Evolutionary conservation across 2,113 vertebrate species (phyloP), one percentile per base, ranked within the genome.

Genomic region (Ailuropoda melanoleuca): DNA sequence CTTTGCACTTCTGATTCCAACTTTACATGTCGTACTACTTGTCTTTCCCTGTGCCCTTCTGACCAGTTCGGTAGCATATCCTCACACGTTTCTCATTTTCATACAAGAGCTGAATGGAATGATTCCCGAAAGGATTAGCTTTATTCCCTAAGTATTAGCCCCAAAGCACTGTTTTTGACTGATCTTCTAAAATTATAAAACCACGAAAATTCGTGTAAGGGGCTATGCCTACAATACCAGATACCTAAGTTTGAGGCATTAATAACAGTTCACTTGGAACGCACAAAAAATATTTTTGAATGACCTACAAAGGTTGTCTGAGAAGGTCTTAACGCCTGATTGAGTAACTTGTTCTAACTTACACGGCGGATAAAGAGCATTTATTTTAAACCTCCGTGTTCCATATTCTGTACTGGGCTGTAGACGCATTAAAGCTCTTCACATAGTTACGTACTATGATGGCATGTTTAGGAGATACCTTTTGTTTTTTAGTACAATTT

Each of bases 261-360:
- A 37, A 53, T 68, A 92, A 64, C 46, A 82, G 53, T 93, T 96
- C 66, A 92, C 23, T 95, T 93, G 88, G 24, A 90, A 82, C 55
- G 80, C 21, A 50, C 74, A 24, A 48, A 19, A 18, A 29, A 72
- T 97, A n/a, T 10, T 15, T 92, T 92, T 1, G 83, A 97, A 93
- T 98, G 97, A 98, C 98, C 96, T 98, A 95, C 96, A 97, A 98
- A 98, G 84, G 86, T 93, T 97, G 62, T 96, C 97, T 95, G 97
- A 89, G 94, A 95, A 93, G 80, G 96, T 98, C 93, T 97, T 88
- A 91, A 83, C 97, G 93, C 93, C 43, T 98, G 98, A 96, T 88
- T 93, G 90, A 95, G 48, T 88, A 93, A 66, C 80, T 92, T 93
- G 50, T 66, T 94, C 80, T 97, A 96, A 92, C 58, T 97, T 97